These are phyloP conservation scores for Neuroscelio doddi DNA, from an alignment of 2,888 invertebrate genomes.

Conservation along the genomic window DNA sequence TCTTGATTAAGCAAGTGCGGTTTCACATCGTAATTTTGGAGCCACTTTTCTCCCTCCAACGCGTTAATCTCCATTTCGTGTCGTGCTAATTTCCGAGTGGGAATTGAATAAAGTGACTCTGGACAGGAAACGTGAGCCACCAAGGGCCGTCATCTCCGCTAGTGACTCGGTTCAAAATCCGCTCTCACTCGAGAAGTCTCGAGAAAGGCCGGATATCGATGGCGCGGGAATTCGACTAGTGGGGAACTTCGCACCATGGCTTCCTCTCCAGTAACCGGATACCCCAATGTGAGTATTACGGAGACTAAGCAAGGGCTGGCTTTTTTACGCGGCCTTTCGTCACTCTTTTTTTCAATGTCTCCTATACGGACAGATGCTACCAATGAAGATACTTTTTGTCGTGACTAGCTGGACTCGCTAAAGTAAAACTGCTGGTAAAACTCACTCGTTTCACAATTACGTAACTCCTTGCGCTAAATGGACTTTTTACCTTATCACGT, in stretches of 20 bases:
- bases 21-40: too few species aligned
- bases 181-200: not conserved
- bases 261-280: conserved; percentile 42
- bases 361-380: not conserved
- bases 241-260: conserved; percentile 29
- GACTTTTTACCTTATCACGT: conserved; percentile 42
- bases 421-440: not conserved
- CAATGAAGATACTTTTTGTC: too few species aligned
- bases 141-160: not conserved
- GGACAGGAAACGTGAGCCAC: not conserved
- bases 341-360: not conserved
- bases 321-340: too few species aligned
- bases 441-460: conserved; percentile 22
- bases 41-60: too few species aligned
- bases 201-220: conserved; percentile 38
- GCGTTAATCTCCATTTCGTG: not conserved
- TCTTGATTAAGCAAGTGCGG: too few species aligned
- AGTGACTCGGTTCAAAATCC: conserved; percentile 1
- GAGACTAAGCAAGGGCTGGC: conserved; percentile 5
- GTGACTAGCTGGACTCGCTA: not conserved
- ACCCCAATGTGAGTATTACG: conserved; percentile 42
- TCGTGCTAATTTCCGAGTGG: not conserved
- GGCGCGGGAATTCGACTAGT: conserved; percentile 26
- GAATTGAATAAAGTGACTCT: conserved; percentile 6
- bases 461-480: too few species aligned